phyloP scores from a whole-genome alignment of 2,113 vertebrate genomes.

The Suncus etruscus region DNA sequence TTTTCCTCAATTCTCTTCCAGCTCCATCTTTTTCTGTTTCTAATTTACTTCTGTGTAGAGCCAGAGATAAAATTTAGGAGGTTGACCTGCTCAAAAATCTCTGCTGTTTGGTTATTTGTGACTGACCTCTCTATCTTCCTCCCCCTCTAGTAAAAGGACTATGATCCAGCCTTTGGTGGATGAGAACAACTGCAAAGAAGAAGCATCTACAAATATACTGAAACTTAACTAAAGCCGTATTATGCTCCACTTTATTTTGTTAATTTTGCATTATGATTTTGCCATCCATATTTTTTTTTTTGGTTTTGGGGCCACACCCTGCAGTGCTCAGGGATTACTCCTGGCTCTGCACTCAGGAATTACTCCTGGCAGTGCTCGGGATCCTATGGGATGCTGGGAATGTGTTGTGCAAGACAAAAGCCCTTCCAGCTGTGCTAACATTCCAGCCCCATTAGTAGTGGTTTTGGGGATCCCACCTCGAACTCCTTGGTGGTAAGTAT shows the following conservation, averaged over 20 bases:
- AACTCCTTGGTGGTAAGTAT: neutral
- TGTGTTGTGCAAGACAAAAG: too few species aligned
- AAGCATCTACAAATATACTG: neutral
- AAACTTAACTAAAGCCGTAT: neutral
- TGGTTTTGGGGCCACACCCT: too few species aligned
- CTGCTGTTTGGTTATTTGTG: constrained; percentile 51
- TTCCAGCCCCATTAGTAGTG: too few species aligned
- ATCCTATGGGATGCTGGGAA: too few species aligned
- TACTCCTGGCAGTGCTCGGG: too few species aligned
- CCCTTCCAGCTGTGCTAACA: too few species aligned
- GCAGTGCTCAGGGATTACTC: too few species aligned
- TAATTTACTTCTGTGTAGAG: constrained; percentile 60
- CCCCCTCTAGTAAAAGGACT: neutral
- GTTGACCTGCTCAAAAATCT: constrained; percentile 35
- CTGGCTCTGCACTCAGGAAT: too few species aligned
- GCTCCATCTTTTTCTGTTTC: constrained; percentile 49
- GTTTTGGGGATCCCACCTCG: neutral
- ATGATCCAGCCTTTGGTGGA: constrained; percentile 1
- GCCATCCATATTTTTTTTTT: neutral
- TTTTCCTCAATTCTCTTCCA: constrained; percentile 65
- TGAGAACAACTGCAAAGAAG: neutral
- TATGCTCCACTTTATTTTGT: neutral
- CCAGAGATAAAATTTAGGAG: constrained; percentile 54
- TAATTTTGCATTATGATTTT: neutral
- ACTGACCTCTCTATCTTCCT: neutral